Base-by-base conservation (phyloP, 1,140 invertebrate species). In the Drosophila lowei region DNA sequence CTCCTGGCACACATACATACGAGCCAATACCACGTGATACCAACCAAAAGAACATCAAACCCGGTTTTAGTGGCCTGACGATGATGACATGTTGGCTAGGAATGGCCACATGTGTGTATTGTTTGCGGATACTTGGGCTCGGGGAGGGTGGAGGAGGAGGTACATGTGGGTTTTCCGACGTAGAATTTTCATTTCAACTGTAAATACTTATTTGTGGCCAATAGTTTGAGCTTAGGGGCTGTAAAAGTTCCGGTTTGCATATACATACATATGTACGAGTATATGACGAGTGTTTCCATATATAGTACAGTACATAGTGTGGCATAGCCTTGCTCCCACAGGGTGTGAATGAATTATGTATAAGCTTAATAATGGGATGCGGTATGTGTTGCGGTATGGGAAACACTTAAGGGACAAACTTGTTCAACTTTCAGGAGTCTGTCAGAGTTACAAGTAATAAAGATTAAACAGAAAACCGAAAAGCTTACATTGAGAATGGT, bases 201-300 rank as follows among this genome's bases (percentile, higher is more conserved):
- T 58, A 78, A 70, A 66, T 81, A 59, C 59, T 63, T 58, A 57
- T 79, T 74, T 73, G 81, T 85, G 76, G 75, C 44, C 58, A 66
- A 49, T 58, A 41, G 67, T 47, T 38, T 58, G 38, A 41, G 59
- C 60, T 74, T 66, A 59, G 46, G 70, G 70, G 47, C 60, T 65
- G 60, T 53, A 65, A 53, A 73, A 42, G 71, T 74, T 74, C 70
- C 71, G 71, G 42, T 44, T 41, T 49, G 28, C 38, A 60, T 34
- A 23, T 59, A 28, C 11, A 56, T 30, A 7, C 11, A 56, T 30
- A 7, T 2, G n/a, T 28, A n/a, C 18, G 13, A 43, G 48, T 28
- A 30, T 25, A 23, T 28, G 3, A 15, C 57, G n/a, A 54, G 4
- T 8, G 23, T 28, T 21, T 15, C 38, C 25, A 43, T 42, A 56